Base-by-base conservation (phyloP, 2,797 vertebrate genomes). In the Anolis apletophallus region DNA sequence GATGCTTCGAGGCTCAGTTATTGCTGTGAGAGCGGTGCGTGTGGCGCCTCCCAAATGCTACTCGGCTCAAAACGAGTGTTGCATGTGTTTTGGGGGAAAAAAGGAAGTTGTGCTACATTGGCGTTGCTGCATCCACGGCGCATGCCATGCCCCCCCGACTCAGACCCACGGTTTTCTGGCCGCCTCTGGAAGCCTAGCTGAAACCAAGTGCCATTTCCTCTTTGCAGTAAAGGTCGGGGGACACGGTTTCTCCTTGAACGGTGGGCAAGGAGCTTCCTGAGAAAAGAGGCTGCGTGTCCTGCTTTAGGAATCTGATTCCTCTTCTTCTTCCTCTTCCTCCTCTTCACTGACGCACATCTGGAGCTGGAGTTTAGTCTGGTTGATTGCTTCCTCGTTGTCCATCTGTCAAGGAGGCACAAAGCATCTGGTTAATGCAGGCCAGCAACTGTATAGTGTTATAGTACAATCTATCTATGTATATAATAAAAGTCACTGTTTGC, bases 351-450 rank as follows among this genome's bases (percentile, higher is more conserved):
- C 83, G n/a, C 93, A 93, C 72, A 94, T 94, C 69, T 97, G 96
- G 73, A 99, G 93, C 83, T 98, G 97, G 88, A 99, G 94, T 88
- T 98, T 96, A 1, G 98, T 99, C 93, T 98, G 98, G 93, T 99
- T 99, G 95, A 99, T 99, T 67, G 97, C 97, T 2, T 93, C 96
- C 94, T 98, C 98, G n/a, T 99, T 97, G 90, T 99, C 99, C 86
- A 98, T 97, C 90, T 98, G 97, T 88, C 98, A 98, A 94, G 59
- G 83, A 87, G 0, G 57, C 83, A 19, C 86, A 84, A 93, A 52
- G 57, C 80, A 26, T 6, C 10, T 8, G 29, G 21, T 64, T 72
- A 84, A 87, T 0, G 26, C 34, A 23, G 21, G 52, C 50, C 10
- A 52, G n/a, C 21, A 0, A n/a, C n/a, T n/a, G n/a, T n/a, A n/a